Evolutionary conservation across 2,888 invertebrate species (phyloP).

Genomic region (Panopea generosa): DNA sequence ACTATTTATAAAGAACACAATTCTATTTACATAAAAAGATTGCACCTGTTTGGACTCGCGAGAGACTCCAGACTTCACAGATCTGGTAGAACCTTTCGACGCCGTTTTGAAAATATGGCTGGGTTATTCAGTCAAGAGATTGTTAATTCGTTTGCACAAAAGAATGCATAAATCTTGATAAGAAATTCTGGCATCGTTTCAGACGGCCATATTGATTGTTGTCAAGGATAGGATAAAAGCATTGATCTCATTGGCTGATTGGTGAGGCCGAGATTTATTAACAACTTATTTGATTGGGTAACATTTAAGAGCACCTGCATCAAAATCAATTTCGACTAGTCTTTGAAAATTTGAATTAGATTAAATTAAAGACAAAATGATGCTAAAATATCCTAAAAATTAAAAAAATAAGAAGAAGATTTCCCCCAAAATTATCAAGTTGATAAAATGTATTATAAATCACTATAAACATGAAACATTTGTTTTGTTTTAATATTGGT

Average conservation of each 20-base stretch:
- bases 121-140: not conserved
- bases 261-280: conserved; percentile 33
- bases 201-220: conserved; percentile 54
- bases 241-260: conserved; percentile 38
- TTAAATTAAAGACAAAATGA: too few relatives aligned
- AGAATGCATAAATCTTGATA: conserved; percentile 6
- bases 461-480: too few relatives aligned
- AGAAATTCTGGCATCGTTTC: conserved; percentile 30
- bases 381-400: too few relatives aligned
- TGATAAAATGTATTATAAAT: too few relatives aligned
- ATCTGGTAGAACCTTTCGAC: conserved; percentile 9
- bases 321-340: too few relatives aligned
- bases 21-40: not conserved
- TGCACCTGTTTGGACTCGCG: conserved; percentile 18
- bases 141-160: not conserved
- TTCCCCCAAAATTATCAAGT: too few relatives aligned
- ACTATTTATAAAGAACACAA: not conserved
- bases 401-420: too few relatives aligned
- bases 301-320: not conserved
- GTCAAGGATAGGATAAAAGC: conserved; percentile 46
- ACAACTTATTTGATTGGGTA: conserved; percentile 29
- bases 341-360: too few relatives aligned
- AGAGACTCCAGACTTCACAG: conserved; percentile 15
- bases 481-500: too few relatives aligned
- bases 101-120: conserved; percentile 13